A percentile compares a stretch with the other conserved stretches of the same genome.
Evolutionary conservation across 1,140 invertebrate genomes (phyloP).

Genomic region (Amyelois transitella): DNA sequence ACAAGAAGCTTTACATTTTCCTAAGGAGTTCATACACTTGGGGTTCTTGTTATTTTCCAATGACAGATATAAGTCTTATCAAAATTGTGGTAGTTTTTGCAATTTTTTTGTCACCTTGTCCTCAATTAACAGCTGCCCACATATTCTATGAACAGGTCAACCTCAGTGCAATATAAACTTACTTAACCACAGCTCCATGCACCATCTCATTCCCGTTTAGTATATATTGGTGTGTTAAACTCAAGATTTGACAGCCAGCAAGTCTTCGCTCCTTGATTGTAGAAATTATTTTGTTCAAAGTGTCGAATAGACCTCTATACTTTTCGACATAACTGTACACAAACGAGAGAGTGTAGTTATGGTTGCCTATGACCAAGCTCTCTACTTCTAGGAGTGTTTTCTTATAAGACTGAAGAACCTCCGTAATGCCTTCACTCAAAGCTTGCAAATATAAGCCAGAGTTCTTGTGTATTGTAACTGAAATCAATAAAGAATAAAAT

Average conservation of each 20-base stretch:
- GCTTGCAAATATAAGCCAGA: slow-evolving; percentile 67
- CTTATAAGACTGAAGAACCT: slow-evolving; percentile 60
- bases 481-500: slow-evolving; percentile 14
- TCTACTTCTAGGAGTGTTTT: slow-evolving; percentile 60
- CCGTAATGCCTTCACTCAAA: slow-evolving; percentile 64
- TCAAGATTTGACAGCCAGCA: slow-evolving; percentile 65
- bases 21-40: no score
- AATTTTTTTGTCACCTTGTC: no score
- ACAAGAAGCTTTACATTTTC: no score
- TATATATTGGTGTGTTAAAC: slow-evolving; percentile 61
- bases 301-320: slow-evolving; percentile 59
- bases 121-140: no score
- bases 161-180: slow-evolving; percentile 15
- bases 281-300: slow-evolving; percentile 56
- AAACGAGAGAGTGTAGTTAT: slow-evolving; percentile 59
- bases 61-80: no score
- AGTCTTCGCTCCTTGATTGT: slow-evolving; percentile 63
- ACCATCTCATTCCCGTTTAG: slow-evolving; percentile 65
- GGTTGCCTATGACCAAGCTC: slow-evolving; percentile 50
- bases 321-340: slow-evolving; percentile 65
- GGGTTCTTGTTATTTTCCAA: no score
- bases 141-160: no score
- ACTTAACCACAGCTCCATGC: slow-evolving; percentile 56
- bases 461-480: slow-evolving; percentile 33
- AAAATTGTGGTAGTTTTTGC: no score